Conservation (phyloP, 1,140 invertebrate species). For the Parasteatoda tepidariorum region DNA sequence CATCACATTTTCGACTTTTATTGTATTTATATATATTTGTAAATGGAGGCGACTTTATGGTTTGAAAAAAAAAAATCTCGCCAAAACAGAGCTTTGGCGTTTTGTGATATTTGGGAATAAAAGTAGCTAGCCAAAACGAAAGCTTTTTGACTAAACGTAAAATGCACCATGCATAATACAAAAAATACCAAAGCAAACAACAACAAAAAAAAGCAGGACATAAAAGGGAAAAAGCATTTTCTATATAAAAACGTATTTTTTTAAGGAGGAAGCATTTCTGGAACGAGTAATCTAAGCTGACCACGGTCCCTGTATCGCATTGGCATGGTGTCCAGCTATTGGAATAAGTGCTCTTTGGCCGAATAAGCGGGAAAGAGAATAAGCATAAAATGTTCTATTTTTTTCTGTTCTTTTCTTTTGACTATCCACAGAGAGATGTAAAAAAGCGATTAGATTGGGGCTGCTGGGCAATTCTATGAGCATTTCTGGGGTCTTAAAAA, state of each 20-base stretch:
- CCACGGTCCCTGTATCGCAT: slow-evolving; percentile 31
- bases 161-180: slow-evolving; percentile 10
- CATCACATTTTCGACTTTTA: slow-evolving; percentile 55
- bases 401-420: background rate
- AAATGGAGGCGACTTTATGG: slow-evolving; percentile 54
- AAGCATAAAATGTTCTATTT: slow-evolving; percentile 49
- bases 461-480: slow-evolving; percentile 6
- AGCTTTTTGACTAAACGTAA: slow-evolving; percentile 58
- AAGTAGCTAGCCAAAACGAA: slow-evolving; percentile 5
- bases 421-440: slow-evolving; percentile 39
- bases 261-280: slow-evolving; percentile 46
- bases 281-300: slow-evolving; percentile 54
- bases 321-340: slow-evolving; percentile 46
- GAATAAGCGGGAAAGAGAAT: slow-evolving; percentile 35
- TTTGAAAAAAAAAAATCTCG: background rate
- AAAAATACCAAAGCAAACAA: slow-evolving; percentile 4
- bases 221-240: slow-evolving; percentile 36
- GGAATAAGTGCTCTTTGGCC: slow-evolving; percentile 52
- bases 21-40: slow-evolving; percentile 59
- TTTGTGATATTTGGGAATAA: background rate
- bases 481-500: background rate
- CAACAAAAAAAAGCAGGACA: slow-evolving; percentile 49
- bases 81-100: background rate
- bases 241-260: slow-evolving; percentile 59
- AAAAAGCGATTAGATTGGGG: slow-evolving; percentile 57